Base-by-base conservation (phyloP, 2,113 vertebrate species). In the Galemys pyrenaicus region DNA sequence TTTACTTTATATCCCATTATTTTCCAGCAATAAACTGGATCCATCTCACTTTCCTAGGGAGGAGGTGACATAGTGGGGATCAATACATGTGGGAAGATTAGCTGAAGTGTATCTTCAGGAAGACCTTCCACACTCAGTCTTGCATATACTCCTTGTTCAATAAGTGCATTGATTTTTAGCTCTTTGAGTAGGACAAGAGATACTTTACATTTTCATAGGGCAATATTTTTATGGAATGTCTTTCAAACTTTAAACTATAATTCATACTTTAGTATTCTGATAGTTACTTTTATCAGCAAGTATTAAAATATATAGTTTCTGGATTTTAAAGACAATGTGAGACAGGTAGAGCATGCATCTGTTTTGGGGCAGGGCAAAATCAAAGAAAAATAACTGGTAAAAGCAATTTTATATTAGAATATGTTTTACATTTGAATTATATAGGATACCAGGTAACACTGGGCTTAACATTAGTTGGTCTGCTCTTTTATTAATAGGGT, bases 241-340 rank as follows among this genome's bases (percentile, higher is more conserved):
- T 81, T 89, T 68, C 67, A 68, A 68, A 37, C 8, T 81, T 77
- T n/a, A 87, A 54, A 80, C 82, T 68, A 13, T 56, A 51, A 71
- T 77, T 95, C 30, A 92, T 56, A 81, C 28, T 44, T 94, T 44
- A 86, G 39, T 86, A 30, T 80, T 88, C 49, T 89, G 26, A 91
- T 80, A 44, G 86, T 78, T 87, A 84, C 35, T 62, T 83, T 39
- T 67, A 49, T 58, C 11, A 86, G 9, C 6, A 91, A 84, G 17
- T 22, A 82, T 78, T 84, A 84, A 71, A 73, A 87, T 62, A 9
- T 67, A 16, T 41, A 83, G 49, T 86, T 22, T 82, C 62, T 74
- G 16, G 4, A 35, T 91, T 89, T 88, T 62, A 75, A 78, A 87
- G 54, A 71, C 17, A 65, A 73, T 78, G 28, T 62, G 16, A 49